A percentile compares a stretch with the other conserved stretches of the same genome.
phyloP scores from a whole-genome alignment of 2,888 invertebrate species.

The Notodonta dromedarius region DNA sequence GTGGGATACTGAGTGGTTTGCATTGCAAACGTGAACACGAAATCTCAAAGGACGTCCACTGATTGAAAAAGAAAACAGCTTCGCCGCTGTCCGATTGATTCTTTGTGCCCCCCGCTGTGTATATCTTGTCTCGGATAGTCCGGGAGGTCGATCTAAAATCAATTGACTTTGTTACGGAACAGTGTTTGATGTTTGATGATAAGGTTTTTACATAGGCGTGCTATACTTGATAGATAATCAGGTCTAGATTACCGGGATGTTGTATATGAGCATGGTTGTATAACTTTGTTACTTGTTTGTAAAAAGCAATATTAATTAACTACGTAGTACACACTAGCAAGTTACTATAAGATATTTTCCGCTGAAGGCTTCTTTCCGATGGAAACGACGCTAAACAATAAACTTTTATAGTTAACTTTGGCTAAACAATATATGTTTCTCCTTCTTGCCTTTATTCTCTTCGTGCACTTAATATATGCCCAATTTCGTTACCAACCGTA shows the following conservation, averaged over 20 bases:
- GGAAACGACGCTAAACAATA: no score
- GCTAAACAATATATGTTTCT: no score
- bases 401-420: no score
- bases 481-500: background rate
- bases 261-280: no score
- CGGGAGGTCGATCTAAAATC: constrained; percentile 34
- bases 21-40: constrained; percentile 52
- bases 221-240: background rate
- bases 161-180: constrained; percentile 13
- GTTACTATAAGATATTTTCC: no score
- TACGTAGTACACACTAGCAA: no score
- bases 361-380: background rate
- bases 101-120: constrained; percentile 63
- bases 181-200: constrained; percentile 1
- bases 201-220: background rate
- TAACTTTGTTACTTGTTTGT: no score
- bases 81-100: constrained; percentile 77
- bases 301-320: no score
- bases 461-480: background rate
- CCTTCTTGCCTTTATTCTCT: background rate
- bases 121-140: constrained; percentile 60
- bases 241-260: background rate
- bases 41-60: constrained; percentile 68
- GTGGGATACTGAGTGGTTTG: constrained; percentile 46
- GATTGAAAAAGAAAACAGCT: constrained; percentile 82